Evolutionary conservation across 2,797 vertebrate genomes (phyloP).

Genomic region (Denticeps clupeoides): DNA sequence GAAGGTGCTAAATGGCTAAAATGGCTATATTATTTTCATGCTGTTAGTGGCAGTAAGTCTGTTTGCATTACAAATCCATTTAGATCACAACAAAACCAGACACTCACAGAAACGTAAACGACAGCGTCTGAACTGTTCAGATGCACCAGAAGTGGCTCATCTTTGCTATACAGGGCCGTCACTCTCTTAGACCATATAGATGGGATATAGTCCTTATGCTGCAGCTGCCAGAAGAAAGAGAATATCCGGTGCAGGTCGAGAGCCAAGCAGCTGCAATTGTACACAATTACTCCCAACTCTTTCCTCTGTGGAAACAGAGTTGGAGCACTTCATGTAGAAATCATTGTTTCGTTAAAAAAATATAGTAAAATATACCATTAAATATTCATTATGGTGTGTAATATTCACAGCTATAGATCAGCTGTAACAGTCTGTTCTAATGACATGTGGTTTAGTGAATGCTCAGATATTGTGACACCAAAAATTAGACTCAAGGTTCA

Average conservation of each 20-base stretch:
- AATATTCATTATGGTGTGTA: too few relatives aligned
- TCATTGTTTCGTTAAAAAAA: too few relatives aligned
- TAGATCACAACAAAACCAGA: constrained; percentile 24
- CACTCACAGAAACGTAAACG: constrained; percentile 82
- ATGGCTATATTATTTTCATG: too few relatives aligned
- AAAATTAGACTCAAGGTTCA: too few relatives aligned
- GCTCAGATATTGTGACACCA: too few relatives aligned
- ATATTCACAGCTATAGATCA: too few relatives aligned
- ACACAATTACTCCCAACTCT: constrained; percentile 63
- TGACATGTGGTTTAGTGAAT: too few relatives aligned
- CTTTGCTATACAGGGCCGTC: constrained; percentile 71
- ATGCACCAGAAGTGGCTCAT: constrained; percentile 64
- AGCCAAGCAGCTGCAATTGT: constrained; percentile 88
- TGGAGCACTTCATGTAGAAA: too few relatives aligned
- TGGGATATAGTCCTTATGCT: constrained; percentile 55
- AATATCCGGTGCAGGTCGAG: constrained; percentile 76
- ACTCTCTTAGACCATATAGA: constrained; percentile 81
- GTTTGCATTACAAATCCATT: constrained; percentile 49
- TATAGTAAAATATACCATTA: too few relatives aligned
- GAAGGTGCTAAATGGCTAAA: too few relatives aligned
- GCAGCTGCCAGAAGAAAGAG: constrained; percentile 61
- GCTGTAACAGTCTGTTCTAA: too few relatives aligned
- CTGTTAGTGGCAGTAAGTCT: constrained; percentile 30
- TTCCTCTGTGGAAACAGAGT: too few relatives aligned
- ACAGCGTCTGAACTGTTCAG: constrained; percentile 67